These are phyloP conservation scores for Branchellion lobata DNA, from an alignment of 2,888 invertebrate genomes.

Conservation along the genomic window DNA sequence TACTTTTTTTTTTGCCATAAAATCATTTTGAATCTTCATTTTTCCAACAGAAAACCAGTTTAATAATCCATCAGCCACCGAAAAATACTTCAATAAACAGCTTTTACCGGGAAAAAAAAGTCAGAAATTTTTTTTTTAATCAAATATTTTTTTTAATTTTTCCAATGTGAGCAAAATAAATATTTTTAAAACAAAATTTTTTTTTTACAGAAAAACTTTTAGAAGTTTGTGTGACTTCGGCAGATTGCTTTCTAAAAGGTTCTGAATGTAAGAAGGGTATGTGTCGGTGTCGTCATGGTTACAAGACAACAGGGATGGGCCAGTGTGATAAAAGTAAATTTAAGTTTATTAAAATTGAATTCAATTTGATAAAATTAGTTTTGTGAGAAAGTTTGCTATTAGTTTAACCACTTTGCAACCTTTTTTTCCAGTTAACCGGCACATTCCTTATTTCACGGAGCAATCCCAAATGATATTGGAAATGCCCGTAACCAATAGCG, in stretches of 20 bases:
- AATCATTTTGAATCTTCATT: too few species aligned
- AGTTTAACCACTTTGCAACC: background rate
- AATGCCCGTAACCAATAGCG: background rate
- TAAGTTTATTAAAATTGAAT: background rate
- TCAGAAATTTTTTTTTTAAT: too few species aligned
- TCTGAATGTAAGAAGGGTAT: background rate
- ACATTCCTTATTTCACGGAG: background rate
- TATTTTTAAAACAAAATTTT: too few species aligned
- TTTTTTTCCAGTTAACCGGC: background rate
- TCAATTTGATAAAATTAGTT: background rate
- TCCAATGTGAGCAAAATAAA: too few species aligned
- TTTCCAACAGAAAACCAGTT: too few species aligned
- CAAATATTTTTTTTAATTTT: too few species aligned
- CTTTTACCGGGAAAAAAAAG: too few species aligned
- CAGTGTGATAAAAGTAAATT: background rate
- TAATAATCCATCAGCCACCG: too few species aligned
- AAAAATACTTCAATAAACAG: too few species aligned
- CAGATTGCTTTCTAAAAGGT: background rate
- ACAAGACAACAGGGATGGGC: constrained; percentile 12
- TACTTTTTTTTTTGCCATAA: too few species aligned
- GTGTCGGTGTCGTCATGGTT: constrained; percentile 24
- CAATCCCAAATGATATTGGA: background rate
- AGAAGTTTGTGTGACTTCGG: background rate
- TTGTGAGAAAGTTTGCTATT: background rate
- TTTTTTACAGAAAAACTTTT: background rate